Evolutionary conservation across 2,113 vertebrate genomes (phyloP).

Genomic region (Callopanchax toddi): DNA sequence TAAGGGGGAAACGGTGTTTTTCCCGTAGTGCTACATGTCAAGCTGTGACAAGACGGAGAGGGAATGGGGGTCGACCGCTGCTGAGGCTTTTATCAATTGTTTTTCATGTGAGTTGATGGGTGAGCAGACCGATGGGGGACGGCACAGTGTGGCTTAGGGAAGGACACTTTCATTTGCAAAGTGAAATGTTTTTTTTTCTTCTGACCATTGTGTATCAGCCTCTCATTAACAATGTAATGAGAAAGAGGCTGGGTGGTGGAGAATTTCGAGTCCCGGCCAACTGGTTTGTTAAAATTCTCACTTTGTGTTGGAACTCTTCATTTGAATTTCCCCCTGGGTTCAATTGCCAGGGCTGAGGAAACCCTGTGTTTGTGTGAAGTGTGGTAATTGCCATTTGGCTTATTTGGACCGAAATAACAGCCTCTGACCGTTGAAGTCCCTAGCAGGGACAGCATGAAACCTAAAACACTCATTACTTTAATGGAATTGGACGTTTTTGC

Average conservation of each 20-base stretch:
- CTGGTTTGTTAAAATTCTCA: constrained; percentile 69
- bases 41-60: constrained; percentile 44
- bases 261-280: constrained; percentile 44
- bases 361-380: constrained; percentile 68
- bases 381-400: constrained; percentile 76
- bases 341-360: constrained; percentile 26
- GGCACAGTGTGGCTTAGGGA: constrained; percentile 43
- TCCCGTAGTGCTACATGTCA: constrained; percentile 46
- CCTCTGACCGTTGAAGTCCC: constrained; percentile 46
- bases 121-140: constrained; percentile 7
- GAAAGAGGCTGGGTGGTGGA: constrained; percentile 1
- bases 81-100: constrained; percentile 70
- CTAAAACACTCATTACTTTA: constrained; percentile 25
- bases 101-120: constrained; percentile 40
- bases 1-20: constrained; percentile 24
- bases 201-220: constrained; percentile 43
- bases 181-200: constrained; percentile 44
- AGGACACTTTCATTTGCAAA: constrained; percentile 70
- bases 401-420: constrained; percentile 53
- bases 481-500: constrained; percentile 28
- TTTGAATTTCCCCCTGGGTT: constrained; percentile 35
- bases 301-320: constrained; percentile 42
- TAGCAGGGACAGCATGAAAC: constrained; percentile 51
- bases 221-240: constrained; percentile 55
- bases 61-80: constrained; percentile 48